Base-by-base conservation (phyloP, 2,888 invertebrate species). In the Aleiodes leptofemur region DNA sequence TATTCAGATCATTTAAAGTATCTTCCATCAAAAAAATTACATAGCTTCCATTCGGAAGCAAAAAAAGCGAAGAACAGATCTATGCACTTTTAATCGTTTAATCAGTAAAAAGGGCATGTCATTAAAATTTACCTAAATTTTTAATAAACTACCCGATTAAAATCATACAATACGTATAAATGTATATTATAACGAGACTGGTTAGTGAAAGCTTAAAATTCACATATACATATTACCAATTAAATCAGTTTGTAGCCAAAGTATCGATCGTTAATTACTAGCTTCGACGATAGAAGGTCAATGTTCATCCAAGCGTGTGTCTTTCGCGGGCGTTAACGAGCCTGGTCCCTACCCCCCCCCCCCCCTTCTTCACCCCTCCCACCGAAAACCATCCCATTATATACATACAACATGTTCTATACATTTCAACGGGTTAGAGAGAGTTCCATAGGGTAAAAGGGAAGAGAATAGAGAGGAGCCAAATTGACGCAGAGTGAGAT, bases 251-350 rank as follows among this genome's bases (percentile, higher is more conserved):
- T 68, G 68, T 68, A 31, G 8, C 23, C 23, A 68, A 51, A n/a
- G 16, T 76, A 72, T 76, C 69, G 72, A 76, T 73, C 72, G 68
- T 76, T 69, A 69, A 76, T 76, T 76, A 73, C 72, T 23, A 57
- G 48, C 53, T 64, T 72, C 59, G 53, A 72, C 29, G 70, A 66
- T 29, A 16, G 69, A 69, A 70, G 76, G 69, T 76, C 76, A 77
- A 72, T 73, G 73, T 72, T 75, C 69, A 70, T 16, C 57, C 50
- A 51, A 59, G 68, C 74, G 73, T 68, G 56, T 48, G 29, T 57
- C 55, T 73, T 50, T 69, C 56, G 57, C 68, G 68, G 57, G 34
- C 43, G 71, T 71, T 71, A 71, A 71, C 71, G 71, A 71, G 71
- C 57, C 48, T 11, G 14, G 29, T 9, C 31, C 9, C 13, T 31